Base-by-base conservation (phyloP, 2,113 vertebrate genomes). In the Lipophrys pholis region DNA sequence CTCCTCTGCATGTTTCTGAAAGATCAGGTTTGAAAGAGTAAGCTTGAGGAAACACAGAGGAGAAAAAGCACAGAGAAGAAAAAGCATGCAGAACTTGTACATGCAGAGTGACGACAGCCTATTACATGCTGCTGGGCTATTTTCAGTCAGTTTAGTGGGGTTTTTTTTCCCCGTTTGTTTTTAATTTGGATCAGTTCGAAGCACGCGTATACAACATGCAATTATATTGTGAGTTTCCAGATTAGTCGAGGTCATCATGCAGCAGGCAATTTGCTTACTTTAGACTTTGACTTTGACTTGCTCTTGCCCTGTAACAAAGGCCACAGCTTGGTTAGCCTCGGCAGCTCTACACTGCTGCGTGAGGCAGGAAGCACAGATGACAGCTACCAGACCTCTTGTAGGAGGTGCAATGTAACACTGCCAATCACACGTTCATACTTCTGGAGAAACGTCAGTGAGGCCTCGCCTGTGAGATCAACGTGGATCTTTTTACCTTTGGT, bases 251-350 rank as follows among this genome's bases (percentile, higher is more conserved):
- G 38, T 40, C 50, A 46, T 58, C 85, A 85, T 91, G 88, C 84
- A 81, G 51, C 52, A 51, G 70, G 39, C 57, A 16, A 5, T 76
- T 70, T 54, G 50, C 92, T 92, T 93, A 94, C 94, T 92, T 94
- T 94, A 69, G 87, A 78, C 87, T 85, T 89, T 73, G 92, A 90
- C 89, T 91, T 92, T 81, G 92, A 90, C 85, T 94, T 93, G 79
- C 81, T 91, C 71, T 92, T 93, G 69, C 76, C 84, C 94, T 94
- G 93, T 51, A 94, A 94, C 80, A 87, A 75, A 90, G 71, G 82
- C 11, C 7, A 85, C 69, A 86, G 48, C 59, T 67, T 51, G 62
- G 66, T 91, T 81, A 87, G 17, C 61, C 42, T 67, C 56, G 58
- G 62, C 55, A 55, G n/a, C 10, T 59, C 8, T 30, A 11, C 6